Evolutionary conservation across 2,113 vertebrate species (phyloP).

Genomic region (Sclerurus mexicanus): DNA sequence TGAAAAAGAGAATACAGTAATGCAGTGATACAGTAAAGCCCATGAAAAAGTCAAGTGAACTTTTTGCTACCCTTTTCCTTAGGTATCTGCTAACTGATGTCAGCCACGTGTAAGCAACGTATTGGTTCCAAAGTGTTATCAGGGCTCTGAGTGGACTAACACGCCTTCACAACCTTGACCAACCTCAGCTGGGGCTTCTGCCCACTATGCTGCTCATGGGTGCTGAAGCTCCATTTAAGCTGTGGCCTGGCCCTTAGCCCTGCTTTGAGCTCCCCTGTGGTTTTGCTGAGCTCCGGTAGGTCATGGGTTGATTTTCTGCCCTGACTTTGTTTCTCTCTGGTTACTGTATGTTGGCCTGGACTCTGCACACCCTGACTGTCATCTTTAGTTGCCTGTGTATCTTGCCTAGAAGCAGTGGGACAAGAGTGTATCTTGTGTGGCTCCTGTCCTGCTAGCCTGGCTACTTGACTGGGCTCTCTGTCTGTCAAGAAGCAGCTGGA

Average conservation of each 20-base stretch:
- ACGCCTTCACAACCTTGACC: fast-evolving
- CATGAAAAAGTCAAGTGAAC: not conserved
- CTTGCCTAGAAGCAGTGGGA: not conserved
- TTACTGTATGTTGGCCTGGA: fast-evolving
- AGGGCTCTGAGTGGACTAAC: not conserved
- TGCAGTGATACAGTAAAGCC: not conserved
- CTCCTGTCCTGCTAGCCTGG: not conserved
- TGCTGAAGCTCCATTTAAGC: not conserved
- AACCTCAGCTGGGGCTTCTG: not conserved
- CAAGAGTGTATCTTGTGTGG: not conserved
- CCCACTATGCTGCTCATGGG: fast-evolving
- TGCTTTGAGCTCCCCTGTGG: fast-evolving
- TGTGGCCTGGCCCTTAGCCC: fast-evolving
- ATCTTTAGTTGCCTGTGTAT: fast-evolving
- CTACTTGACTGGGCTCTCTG: not conserved
- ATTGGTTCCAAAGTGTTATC: not conserved
- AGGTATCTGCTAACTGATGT: not conserved
- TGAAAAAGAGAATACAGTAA: not conserved
- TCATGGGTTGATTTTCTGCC: fast-evolving
- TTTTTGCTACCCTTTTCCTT: not conserved
- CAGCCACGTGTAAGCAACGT: not conserved
- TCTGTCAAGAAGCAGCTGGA: not conserved
- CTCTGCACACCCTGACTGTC: fast-evolving
- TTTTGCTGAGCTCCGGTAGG: fast-evolving
- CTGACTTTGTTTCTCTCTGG: fast-evolving